A percentile compares a stretch with the other conserved stretches of the same genome.
Conservation (phyloP, 2,113 vertebrate species). For the Podiceps cristatus region DNA sequence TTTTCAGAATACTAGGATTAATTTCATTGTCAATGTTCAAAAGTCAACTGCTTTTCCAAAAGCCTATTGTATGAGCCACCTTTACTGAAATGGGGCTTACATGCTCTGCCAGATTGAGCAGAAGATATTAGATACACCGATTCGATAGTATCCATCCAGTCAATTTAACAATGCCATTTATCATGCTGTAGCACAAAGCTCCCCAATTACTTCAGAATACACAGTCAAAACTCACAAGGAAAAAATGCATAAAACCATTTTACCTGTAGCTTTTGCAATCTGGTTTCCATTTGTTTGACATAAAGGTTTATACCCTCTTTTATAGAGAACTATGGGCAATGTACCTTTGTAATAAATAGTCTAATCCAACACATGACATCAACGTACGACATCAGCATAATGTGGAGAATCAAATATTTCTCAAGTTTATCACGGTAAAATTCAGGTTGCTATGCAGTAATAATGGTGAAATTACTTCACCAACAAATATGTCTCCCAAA, state of each 20-base stretch:
- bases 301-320: not conserved
- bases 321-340: not conserved
- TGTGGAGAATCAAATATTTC: not conserved
- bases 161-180: not conserved
- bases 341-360: not conserved
- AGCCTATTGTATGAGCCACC: not conserved
- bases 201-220: not conserved
- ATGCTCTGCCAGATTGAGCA: not conserved
- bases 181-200: not conserved
- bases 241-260: not conserved
- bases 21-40: not conserved
- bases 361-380: not conserved
- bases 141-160: not conserved
- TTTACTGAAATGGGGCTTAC: not conserved
- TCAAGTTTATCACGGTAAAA: not conserved
- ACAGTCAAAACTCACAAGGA: not conserved
- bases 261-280: not conserved
- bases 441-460: not conserved
- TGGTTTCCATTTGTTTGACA: not conserved
- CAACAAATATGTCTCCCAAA: not conserved
- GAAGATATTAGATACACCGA: not conserved
- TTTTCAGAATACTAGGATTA: not conserved
- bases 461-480: not conserved
- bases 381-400: not conserved
- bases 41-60: conserved; percentile 13